Evolutionary conservation across 2,113 vertebrate species (phyloP).

Genomic region (Marmota flaviventris): DNA sequence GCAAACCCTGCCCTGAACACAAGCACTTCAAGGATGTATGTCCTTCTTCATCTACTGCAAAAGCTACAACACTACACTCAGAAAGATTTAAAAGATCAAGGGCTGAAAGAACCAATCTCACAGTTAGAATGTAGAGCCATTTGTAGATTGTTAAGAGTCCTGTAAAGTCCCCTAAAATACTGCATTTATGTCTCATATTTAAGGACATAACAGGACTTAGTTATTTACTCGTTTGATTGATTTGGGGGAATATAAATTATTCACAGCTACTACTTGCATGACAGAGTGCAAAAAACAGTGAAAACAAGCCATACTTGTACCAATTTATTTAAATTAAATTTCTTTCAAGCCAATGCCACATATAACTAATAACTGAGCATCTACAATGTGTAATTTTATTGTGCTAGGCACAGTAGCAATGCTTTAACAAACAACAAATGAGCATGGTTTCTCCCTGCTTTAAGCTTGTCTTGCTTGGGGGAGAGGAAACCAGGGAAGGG

Average conservation of each 20-base stretch:
- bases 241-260: neutral
- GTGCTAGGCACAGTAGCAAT: neutral
- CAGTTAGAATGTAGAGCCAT: neutral
- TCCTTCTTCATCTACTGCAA: neutral
- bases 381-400: neutral
- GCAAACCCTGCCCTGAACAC: neutral
- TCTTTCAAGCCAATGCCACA: neutral
- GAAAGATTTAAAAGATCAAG: neutral
- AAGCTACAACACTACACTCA: neutral
- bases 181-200: neutral
- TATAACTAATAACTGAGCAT: neutral
- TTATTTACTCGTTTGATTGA: neutral
- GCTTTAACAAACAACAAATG: neutral
- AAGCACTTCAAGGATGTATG: neutral
- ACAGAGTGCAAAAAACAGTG: neutral
- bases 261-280: neutral
- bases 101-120: neutral
- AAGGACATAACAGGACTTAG: neutral
- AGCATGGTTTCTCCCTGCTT: neutral
- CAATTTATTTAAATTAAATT: slow-evolving; percentile 16
- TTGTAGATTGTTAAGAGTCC: neutral
- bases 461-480: neutral
- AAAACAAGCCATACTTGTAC: neutral
- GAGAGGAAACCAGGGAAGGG: neutral
- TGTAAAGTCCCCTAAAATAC: neutral